A percentile compares a stretch with the other conserved stretches of the same genome.
These are phyloP conservation scores for Dermatemys mawii DNA, from an alignment of 2,113 vertebrate genomes.

Conservation along the genomic window DNA sequence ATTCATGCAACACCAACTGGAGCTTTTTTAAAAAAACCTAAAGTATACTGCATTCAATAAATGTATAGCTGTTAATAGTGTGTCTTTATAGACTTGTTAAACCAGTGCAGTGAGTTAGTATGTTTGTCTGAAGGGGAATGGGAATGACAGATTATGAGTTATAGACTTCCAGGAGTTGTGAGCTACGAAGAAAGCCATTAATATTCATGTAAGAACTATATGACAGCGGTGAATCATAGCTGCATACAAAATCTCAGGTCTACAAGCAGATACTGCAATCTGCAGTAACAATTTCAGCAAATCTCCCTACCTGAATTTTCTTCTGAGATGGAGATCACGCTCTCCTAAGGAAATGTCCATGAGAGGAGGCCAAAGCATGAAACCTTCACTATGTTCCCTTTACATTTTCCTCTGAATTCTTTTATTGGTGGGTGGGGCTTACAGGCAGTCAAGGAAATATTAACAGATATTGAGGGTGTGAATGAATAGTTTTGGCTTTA, in stretches of 20 bases:
- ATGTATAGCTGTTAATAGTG: background rate
- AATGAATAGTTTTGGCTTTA: no score
- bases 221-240: background rate
- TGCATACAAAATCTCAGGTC: background rate
- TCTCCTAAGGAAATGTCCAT: background rate
- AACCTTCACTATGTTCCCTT: background rate
- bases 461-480: background rate
- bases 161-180: background rate
- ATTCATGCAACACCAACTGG: background rate
- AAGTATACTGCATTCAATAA: background rate
- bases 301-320: background rate
- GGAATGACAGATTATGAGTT: background rate
- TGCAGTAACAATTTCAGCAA: background rate
- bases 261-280: background rate
- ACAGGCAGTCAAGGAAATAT: background rate
- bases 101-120: background rate
- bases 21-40: background rate
- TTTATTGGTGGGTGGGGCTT: background rate
- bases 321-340: background rate
- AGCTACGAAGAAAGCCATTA: background rate
- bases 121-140: background rate
- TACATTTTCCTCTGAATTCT: background rate
- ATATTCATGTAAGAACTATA: background rate
- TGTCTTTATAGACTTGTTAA: constrained; percentile 13
- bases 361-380: background rate